These are phyloP conservation scores for Thymelicus lineola DNA, from an alignment of 2,888 invertebrate species.

Conservation along the genomic window DNA sequence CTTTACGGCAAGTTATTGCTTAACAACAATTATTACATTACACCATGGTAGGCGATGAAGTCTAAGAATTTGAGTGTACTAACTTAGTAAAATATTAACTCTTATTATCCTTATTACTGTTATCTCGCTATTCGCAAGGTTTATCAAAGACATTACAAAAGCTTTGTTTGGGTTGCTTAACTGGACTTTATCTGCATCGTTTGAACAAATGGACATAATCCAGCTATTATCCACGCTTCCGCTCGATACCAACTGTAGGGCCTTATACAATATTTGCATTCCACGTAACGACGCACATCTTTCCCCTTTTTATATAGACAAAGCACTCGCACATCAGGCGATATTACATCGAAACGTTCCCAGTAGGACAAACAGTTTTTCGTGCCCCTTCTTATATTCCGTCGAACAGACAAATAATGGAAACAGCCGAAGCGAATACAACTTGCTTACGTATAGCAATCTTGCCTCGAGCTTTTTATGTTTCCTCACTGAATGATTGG, in stretches of 20 bases:
- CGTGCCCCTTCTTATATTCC: conserved; percentile 12
- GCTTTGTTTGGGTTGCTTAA: too few relatives aligned
- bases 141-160: too few relatives aligned
- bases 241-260: neutral
- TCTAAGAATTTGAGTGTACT: too few relatives aligned
- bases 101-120: too few relatives aligned
- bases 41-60: too few relatives aligned
- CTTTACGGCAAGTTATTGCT: too few relatives aligned
- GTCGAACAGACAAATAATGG: conserved; percentile 12
- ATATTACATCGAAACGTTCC: conserved; percentile 34
- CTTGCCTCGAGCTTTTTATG: neutral
- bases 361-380: conserved; percentile 31
- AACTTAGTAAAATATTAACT: too few relatives aligned
- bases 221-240: neutral
- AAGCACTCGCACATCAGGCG: conserved; percentile 30
- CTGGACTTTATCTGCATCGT: too few relatives aligned
- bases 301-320: conserved; percentile 38
- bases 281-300: conserved; percentile 32
- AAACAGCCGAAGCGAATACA: neutral
- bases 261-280: conserved; percentile 33
- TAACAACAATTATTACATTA: too few relatives aligned
- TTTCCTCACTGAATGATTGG: too few relatives aligned
- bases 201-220: too few relatives aligned
- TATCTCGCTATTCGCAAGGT: too few relatives aligned
- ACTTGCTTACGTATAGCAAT: neutral